These are phyloP conservation scores for Eristalis intricaria DNA, from an alignment of 2,888 invertebrate genomes.

Conservation along the genomic window DNA sequence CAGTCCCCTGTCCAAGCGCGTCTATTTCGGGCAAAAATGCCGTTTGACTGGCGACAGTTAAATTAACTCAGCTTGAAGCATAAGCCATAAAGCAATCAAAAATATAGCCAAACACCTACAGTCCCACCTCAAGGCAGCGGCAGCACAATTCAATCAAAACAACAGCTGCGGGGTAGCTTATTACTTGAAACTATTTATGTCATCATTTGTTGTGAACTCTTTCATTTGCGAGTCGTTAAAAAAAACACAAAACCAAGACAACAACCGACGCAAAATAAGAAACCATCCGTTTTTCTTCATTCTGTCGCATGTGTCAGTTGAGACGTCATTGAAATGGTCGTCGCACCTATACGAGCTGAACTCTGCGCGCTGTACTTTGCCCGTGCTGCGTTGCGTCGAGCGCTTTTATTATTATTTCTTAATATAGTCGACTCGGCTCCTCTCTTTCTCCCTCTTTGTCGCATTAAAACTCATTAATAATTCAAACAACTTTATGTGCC, in stretches of 20 bases:
- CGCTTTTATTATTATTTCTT: constrained; percentile 38
- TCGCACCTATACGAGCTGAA: not conserved
- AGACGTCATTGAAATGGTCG: constrained; percentile 9
- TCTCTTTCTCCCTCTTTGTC: not conserved
- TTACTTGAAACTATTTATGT: constrained; percentile 7
- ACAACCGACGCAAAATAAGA: no score
- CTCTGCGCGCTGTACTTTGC: not conserved
- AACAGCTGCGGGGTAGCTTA: constrained; percentile 14
- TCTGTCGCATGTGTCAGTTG: constrained; percentile 20
- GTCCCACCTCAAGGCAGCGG: not conserved
- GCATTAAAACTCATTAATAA: constrained; percentile 60
- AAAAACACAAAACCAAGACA: constrained; percentile 16
- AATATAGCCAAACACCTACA: not conserved
- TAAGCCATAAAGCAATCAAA: not conserved
- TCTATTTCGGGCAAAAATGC: not conserved
- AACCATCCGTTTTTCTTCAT: constrained; percentile 4
- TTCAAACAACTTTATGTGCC: constrained; percentile 54
- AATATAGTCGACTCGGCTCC: constrained; percentile 23
- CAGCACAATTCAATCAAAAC: not conserved
- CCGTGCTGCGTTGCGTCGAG: not conserved
- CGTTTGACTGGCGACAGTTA: not conserved
- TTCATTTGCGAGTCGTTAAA: constrained; percentile 13
- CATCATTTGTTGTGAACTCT: constrained; percentile 17
- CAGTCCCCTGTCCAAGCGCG: not conserved
- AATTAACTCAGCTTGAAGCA: not conserved